phyloP scores from a whole-genome alignment of 2,113 vertebrate genomes.

The Cottus gobio region DNA sequence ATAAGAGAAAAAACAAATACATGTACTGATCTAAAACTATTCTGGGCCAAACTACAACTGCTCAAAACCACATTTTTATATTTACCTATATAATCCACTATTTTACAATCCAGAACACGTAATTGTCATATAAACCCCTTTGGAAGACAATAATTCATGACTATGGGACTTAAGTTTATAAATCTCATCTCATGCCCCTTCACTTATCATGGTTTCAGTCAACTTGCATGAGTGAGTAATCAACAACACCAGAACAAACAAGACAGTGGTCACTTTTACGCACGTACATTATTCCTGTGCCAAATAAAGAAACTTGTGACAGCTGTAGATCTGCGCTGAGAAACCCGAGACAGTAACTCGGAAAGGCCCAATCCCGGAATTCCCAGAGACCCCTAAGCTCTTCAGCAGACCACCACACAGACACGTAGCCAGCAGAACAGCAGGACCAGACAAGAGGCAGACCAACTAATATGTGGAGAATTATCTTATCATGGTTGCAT shows the following conservation, averaged over 20 bases:
- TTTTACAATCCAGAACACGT: neutral
- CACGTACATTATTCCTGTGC: slow-evolving; percentile 22
- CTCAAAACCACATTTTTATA: neutral
- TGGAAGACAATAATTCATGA: neutral
- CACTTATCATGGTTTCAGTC: neutral
- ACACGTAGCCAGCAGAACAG: neutral
- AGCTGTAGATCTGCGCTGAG: slow-evolving; percentile 28
- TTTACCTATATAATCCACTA: neutral
- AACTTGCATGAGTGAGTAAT: neutral
- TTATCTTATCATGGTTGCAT: slow-evolving; percentile 49
- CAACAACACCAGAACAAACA: neutral
- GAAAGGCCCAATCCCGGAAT: slow-evolving; percentile 53
- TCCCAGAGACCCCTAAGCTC: slow-evolving; percentile 60
- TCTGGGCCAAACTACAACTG: neutral
- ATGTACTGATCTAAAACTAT: neutral
- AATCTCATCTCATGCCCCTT: neutral
- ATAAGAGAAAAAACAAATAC: neutral
- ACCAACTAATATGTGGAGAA: slow-evolving; percentile 17
- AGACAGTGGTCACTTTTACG: slow-evolving; percentile 3
- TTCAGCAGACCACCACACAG: slow-evolving; percentile 59
- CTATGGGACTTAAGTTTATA: neutral
- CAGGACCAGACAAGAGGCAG: neutral
- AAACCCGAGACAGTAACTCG: slow-evolving; percentile 47
- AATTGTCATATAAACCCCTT: neutral
- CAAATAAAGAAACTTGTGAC: slow-evolving; percentile 35